Evolutionary conservation across 2,888 invertebrate genomes (phyloP).

Genomic region (Scaptomyza parva): DNA sequence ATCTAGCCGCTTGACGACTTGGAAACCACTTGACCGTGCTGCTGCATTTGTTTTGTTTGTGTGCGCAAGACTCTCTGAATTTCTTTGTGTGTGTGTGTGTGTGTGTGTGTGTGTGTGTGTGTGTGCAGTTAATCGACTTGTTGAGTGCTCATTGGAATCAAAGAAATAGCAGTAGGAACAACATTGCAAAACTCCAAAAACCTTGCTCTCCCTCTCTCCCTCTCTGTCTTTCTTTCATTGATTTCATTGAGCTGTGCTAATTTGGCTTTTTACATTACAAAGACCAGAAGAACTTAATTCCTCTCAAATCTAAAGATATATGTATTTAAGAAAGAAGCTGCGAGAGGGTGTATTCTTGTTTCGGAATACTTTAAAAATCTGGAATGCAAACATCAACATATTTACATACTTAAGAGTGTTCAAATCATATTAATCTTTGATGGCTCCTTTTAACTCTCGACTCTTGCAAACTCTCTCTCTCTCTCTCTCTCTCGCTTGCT

Average conservation of each 20-base stretch:
- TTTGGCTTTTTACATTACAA: constrained; percentile 22
- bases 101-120: constrained; percentile 27
- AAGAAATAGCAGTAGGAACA: constrained; percentile 48
- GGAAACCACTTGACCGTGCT: constrained; percentile 34
- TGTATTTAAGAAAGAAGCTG: not conserved
- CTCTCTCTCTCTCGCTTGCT: constrained; percentile 15
- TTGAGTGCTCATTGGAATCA: constrained; percentile 58
- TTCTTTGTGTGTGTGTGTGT: constrained; percentile 7
- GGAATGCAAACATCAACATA: constrained; percentile 1
- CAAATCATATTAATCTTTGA: constrained; percentile 27
- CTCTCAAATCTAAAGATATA: not conserved
- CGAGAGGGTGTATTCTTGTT: not conserved
- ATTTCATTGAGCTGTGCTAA: not conserved
- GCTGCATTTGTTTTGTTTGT: constrained; percentile 20
- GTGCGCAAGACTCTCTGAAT: constrained; percentile 3
- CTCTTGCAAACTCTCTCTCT: not conserved
- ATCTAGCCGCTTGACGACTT: constrained; percentile 13
- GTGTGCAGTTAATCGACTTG: constrained; percentile 53
- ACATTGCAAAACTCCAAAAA: constrained; percentile 35
- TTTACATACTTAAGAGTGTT: constrained; percentile 2
- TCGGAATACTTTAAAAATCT: constrained; percentile 1
- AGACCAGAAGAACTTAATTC: not conserved
- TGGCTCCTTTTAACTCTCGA: constrained; percentile 10
- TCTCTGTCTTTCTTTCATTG: constrained; percentile 3
- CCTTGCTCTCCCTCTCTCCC: constrained; percentile 15